These are phyloP conservation scores for Brevimyrus niger DNA, from an alignment of 2,113 vertebrate species.

Conservation along the genomic window DNA sequence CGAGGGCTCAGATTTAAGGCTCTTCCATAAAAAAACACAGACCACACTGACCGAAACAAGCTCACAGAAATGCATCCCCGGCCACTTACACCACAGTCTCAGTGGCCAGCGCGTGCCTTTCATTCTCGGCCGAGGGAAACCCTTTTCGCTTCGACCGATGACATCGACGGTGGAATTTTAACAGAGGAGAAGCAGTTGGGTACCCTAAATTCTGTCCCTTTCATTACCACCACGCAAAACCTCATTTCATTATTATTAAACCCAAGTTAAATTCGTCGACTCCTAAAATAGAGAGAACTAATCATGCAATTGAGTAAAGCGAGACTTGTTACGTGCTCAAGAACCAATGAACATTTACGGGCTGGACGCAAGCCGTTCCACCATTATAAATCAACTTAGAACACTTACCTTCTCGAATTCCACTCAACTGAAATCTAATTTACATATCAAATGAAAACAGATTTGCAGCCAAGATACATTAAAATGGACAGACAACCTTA, in stretches of 20 bases:
- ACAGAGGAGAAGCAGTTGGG: not conserved
- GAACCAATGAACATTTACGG: not conserved
- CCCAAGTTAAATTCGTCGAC: not conserved
- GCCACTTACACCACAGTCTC: not conserved
- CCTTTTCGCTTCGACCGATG: not conserved
- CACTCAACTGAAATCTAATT: not conserved
- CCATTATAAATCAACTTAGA: not conserved
- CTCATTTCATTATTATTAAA: not conserved
- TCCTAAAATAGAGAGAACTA: too few relatives aligned
- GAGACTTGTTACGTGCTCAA: not conserved
- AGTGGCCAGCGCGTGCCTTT: not conserved
- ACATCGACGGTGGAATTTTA: not conserved
- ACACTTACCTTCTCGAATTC: not conserved
- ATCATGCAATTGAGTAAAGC: not conserved
- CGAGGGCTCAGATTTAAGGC: not conserved
- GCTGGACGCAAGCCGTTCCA: not conserved
- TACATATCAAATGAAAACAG: not conserved
- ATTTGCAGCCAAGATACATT: not conserved
- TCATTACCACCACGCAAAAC: not conserved
- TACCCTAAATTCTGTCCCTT: not conserved
- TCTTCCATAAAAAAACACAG: not conserved
- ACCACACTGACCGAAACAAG: not conserved
- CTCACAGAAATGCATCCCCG: not conserved
- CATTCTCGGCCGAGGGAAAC: not conserved
- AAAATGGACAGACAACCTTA: not conserved